phyloP scores from a whole-genome alignment of 2,888 invertebrate species.

The Stramonita haemastoma region DNA sequence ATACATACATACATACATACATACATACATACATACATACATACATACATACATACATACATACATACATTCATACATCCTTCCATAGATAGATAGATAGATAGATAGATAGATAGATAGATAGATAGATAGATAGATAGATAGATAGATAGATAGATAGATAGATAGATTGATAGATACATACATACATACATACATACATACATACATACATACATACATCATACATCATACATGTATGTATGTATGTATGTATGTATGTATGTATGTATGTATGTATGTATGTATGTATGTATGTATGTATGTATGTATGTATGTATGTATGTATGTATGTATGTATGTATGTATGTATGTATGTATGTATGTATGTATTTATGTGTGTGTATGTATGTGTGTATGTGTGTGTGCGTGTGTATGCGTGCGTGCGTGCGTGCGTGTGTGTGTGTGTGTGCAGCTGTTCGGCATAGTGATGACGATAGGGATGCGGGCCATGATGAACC shows the following conservation, averaged over 20 bases:
- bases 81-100: not conserved
- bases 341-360: not conserved
- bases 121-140: not conserved
- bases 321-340: not conserved
- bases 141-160: no score
- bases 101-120: not conserved
- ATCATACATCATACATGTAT: no score
- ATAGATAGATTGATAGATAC: no score
- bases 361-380: not conserved
- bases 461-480: slow-evolving; percentile 85
- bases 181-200: no score
- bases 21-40: not conserved
- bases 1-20: not conserved
- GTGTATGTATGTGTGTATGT: not conserved
- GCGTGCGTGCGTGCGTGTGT: not conserved
- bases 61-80: not conserved
- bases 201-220: no score
- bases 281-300: not conserved
- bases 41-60: not conserved
- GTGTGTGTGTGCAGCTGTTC: slow-evolving; percentile 79
- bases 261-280: not conserved
- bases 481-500: slow-evolving; percentile 76
- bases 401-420: not conserved
- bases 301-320: not conserved
- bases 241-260: not conserved